These are phyloP conservation scores for Drosophila nigrodunni DNA, from an alignment of 1,140 invertebrate genomes.

Conservation along the genomic window DNA sequence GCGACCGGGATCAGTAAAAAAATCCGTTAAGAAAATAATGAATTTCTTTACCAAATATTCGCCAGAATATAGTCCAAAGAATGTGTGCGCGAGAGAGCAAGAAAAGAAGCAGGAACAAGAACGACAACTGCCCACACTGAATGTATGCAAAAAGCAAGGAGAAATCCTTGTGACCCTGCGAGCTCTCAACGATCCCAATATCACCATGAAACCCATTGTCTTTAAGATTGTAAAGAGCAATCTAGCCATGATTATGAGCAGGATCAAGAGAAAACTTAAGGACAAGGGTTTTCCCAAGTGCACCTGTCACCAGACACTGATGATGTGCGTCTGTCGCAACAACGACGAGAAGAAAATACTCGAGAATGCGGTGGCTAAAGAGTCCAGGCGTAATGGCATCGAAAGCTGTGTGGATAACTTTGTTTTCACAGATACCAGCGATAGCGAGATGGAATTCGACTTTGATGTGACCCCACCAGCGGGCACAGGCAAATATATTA, in stretches of 20 bases:
- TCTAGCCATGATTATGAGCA: constrained; percentile 35
- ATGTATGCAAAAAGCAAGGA: constrained; percentile 65
- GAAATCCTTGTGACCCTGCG: constrained; percentile 68
- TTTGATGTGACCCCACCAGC: constrained; percentile 66
- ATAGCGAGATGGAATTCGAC: constrained; percentile 74
- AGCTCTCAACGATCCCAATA: constrained; percentile 32
- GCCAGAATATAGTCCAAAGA: constrained; percentile 11
- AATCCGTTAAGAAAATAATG: constrained; percentile 65
- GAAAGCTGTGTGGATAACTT: constrained; percentile 49
- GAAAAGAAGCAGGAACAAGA: neutral
- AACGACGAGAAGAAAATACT: constrained; percentile 56
- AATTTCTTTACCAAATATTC: constrained; percentile 56
- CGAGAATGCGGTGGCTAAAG: constrained; percentile 47
- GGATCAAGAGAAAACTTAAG: constrained; percentile 63
- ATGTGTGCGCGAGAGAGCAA: constrained; percentile 17
- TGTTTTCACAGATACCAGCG: constrained; percentile 74
- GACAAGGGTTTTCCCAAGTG: constrained; percentile 70
- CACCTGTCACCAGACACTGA: constrained; percentile 65
- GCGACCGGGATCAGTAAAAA: constrained; percentile 67
- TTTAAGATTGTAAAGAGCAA: constrained; percentile 75
- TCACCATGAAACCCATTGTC: constrained; percentile 63
- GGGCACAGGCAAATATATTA: neutral
- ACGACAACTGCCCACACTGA: constrained; percentile 48
- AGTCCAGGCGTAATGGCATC: constrained; percentile 45
- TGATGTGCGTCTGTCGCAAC: constrained; percentile 66